These are phyloP conservation scores for Elaeidobius kamerunicus DNA, from an alignment of 2,888 invertebrate species.

Conservation along the genomic window DNA sequence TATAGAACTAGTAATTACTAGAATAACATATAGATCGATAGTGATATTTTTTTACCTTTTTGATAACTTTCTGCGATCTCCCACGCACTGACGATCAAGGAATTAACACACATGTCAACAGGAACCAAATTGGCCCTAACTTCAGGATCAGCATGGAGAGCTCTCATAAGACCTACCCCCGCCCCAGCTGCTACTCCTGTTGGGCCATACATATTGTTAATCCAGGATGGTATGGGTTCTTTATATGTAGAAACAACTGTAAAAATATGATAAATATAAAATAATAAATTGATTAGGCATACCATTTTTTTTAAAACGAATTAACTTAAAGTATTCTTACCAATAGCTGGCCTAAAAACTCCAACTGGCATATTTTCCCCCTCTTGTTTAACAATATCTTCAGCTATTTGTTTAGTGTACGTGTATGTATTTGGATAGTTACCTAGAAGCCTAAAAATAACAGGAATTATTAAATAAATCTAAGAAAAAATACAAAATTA, in stretches of 20 bases:
- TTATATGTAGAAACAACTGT: conserved; percentile 66
- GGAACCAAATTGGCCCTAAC: conserved; percentile 73
- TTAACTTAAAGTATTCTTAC: no score
- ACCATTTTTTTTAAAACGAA: neutral
- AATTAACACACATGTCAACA: conserved; percentile 79
- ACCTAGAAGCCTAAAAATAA: conserved; percentile 58
- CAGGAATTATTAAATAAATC: neutral
- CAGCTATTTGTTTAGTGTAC: conserved; percentile 89
- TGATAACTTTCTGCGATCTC: conserved; percentile 48
- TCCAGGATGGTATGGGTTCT: conserved; percentile 80
- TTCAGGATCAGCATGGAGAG: conserved; percentile 67
- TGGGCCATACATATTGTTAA: conserved; percentile 88
- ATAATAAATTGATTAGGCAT: neutral
- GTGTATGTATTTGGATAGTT: conserved; percentile 88
- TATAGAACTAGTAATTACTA: no score
- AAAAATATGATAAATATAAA: conserved; percentile 13
- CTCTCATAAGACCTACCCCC: conserved; percentile 71
- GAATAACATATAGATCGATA: no score
- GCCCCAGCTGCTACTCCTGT: conserved; percentile 72
- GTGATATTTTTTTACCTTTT: conserved; percentile 21
- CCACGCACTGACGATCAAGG: conserved; percentile 77
- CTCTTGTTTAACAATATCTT: conserved; percentile 66
- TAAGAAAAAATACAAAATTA: no score
- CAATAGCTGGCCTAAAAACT: conserved; percentile 82
- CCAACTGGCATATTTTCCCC: conserved; percentile 73